A percentile compares a stretch with the other conserved stretches of the same genome.
phyloP scores from a whole-genome alignment of 1,140 invertebrate genomes.

The Archivesica marissinica region DNA sequence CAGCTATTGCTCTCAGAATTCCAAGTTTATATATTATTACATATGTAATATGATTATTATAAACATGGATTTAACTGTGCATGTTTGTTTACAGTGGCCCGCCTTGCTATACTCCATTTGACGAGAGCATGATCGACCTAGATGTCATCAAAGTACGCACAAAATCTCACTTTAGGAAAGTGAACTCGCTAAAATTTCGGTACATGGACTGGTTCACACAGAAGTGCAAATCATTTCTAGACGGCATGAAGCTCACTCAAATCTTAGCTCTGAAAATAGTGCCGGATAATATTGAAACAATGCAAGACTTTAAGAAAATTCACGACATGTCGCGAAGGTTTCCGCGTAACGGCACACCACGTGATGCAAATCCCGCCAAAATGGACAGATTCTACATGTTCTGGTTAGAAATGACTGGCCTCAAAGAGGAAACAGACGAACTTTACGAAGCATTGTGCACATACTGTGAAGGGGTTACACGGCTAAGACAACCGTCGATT shows the following conservation, averaged over 20 bases:
- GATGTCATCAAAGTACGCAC: slow-evolving; percentile 68
- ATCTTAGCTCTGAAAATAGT: slow-evolving; percentile 65
- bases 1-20: too few relatives aligned
- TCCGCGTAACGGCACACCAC: slow-evolving; percentile 63
- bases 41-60: too few relatives aligned
- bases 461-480: slow-evolving; percentile 71
- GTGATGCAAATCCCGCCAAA: slow-evolving; percentile 45
- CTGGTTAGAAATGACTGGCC: slow-evolving; percentile 65
- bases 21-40: too few relatives aligned
- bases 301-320: slow-evolving; percentile 66
- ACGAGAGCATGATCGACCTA: slow-evolving; percentile 70
- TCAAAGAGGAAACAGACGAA: slow-evolving; percentile 69
- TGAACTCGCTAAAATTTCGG: slow-evolving; percentile 67
- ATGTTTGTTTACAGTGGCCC: slow-evolving; percentile 55
- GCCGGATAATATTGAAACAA: slow-evolving; percentile 53
- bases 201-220: slow-evolving; percentile 76
- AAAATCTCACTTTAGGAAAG: slow-evolving; percentile 62
- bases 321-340: slow-evolving; percentile 61
- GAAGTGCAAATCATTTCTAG: slow-evolving; percentile 68
- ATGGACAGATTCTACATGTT: slow-evolving; percentile 70
- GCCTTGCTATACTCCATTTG: slow-evolving; percentile 63
- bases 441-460: slow-evolving; percentile 67
- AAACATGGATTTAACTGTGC: too few relatives aligned
- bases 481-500: slow-evolving; percentile 68
- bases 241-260: slow-evolving; percentile 69